These are phyloP conservation scores for Felis chaus DNA, from an alignment of 2,113 vertebrate genomes.

Conservation along the genomic window DNA sequence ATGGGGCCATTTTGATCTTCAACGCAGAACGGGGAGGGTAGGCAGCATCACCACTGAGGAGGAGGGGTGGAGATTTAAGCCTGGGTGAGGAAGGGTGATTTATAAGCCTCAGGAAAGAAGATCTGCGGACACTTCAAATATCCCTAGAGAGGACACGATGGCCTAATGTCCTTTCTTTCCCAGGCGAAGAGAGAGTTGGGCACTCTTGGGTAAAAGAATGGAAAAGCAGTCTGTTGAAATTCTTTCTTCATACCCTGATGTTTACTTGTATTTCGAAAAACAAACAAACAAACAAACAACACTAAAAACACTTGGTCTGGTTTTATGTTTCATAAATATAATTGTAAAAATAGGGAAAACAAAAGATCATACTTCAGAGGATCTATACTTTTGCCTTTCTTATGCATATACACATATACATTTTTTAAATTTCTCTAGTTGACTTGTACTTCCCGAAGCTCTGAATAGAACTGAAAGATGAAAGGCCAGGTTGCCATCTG, in stretches of 20 bases:
- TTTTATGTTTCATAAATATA: not conserved
- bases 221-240: not conserved
- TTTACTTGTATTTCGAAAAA: not conserved
- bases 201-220: not conserved
- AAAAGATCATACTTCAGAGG: not conserved
- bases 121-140: not conserved
- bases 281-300: not conserved
- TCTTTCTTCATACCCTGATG: not conserved
- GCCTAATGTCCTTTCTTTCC: not conserved
- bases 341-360: not conserved
- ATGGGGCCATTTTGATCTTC: accelerated
- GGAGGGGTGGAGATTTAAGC: accelerated
- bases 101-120: accelerated
- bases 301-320: not conserved
- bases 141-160: not conserved
- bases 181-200: not conserved
- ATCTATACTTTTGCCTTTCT: not conserved
- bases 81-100: not conserved
- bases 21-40: not conserved
- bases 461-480: not conserved
- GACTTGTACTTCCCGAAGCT: not conserved
- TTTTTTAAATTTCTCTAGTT: not conserved
- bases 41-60: not conserved
- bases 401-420: not conserved
- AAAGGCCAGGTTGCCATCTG: not conserved